Evolutionary conservation across 2,797 vertebrate genomes (phyloP), one percentile per base, ranked within the genome.

Genomic region (Triplophysa yarkandensis): DNA sequence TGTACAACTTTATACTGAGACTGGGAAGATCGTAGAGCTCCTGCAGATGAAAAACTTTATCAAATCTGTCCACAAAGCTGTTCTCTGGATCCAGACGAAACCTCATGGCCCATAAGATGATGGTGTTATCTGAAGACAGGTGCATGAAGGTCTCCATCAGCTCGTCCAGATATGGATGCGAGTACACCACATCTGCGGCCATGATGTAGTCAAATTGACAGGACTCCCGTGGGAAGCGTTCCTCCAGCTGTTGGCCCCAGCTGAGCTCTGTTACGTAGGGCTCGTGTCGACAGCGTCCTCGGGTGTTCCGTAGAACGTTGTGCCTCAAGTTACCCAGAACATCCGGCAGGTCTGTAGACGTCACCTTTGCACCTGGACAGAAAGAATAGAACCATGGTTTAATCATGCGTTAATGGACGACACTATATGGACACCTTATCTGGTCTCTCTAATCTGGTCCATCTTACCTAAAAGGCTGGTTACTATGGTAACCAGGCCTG

Each of bases 51-150:
- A 99, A 99, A 19, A 85, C 79, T 13, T 87, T 86, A 80, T 86
- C 85, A 84, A 98, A 97, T 73, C 87, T 90, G 41, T 89, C 92
- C 71, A 98, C 93, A 74, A 99, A 99, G 65, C 83, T 83, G 83
- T 98, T 97, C 79, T 98, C 95, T 0, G 86, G 91, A 68, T 97
- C 94, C 81, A 95, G 68, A 1, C 97, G 93, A 87, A 97, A 98
- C 75, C 90, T 93, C 97, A 98, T 98, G 41, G 92, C 95, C 97
- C 97, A 99, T 21, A 99, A 86, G 83, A 99, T 95, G 85, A 93
- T 50, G 0, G 96, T 98, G 79, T 92, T 86, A 0, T 93, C 92
- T 73, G 91, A 92, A 76, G 95, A 97, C 79, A 98, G 89, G 84
- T 98, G 90, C 71, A 96, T 90, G 80, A 98, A 98, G 30, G 97